A percentile compares a stretch with the other conserved stretches of the same genome.
Conservation (phyloP, 2,797 vertebrate species). For the Tenualosa ilisha region DNA sequence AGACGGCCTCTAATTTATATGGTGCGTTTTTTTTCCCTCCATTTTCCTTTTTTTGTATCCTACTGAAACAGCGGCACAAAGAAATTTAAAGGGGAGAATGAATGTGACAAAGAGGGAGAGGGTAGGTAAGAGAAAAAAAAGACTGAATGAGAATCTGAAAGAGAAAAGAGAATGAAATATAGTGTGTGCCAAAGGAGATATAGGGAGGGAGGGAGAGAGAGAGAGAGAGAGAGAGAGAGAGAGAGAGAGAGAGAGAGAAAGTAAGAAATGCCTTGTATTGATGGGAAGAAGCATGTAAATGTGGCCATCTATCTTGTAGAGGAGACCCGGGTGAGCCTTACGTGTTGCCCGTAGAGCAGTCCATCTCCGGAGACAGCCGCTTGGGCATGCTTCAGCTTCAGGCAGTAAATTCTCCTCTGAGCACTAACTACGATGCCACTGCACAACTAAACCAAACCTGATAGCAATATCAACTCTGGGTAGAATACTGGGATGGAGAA, state of each 20-base stretch:
- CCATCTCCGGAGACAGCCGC: conserved; percentile 62
- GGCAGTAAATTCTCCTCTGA: conserved; percentile 54
- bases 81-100: conserved; percentile 20
- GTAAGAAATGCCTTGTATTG: conserved; percentile 20
- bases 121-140: conserved; percentile 36
- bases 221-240: conserved; percentile 37
- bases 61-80: conserved; percentile 38
- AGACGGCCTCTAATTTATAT: conserved; percentile 60
- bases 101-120: conserved; percentile 40
- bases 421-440: conserved; percentile 40
- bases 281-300: conserved; percentile 61
- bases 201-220: conserved; percentile 37
- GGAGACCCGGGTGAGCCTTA: conserved; percentile 66
- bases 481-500: not conserved
- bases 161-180: conserved; percentile 5
- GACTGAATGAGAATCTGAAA: not conserved
- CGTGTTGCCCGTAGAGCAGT: conserved; percentile 63
- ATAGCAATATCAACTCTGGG: not conserved
- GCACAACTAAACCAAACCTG: conserved; percentile 12
- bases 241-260: conserved; percentile 38
- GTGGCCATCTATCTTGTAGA: conserved; percentile 65
- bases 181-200: not conserved
- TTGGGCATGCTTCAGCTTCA: conserved; percentile 55
- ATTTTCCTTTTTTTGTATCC: conserved; percentile 39
- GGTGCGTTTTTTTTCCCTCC: not conserved